Percentiles rank a stretch among this genome's conserved stretches.
phyloP scores from a whole-genome alignment of 2,797 vertebrate genomes.

The Malacoctenus gilli region DNA sequence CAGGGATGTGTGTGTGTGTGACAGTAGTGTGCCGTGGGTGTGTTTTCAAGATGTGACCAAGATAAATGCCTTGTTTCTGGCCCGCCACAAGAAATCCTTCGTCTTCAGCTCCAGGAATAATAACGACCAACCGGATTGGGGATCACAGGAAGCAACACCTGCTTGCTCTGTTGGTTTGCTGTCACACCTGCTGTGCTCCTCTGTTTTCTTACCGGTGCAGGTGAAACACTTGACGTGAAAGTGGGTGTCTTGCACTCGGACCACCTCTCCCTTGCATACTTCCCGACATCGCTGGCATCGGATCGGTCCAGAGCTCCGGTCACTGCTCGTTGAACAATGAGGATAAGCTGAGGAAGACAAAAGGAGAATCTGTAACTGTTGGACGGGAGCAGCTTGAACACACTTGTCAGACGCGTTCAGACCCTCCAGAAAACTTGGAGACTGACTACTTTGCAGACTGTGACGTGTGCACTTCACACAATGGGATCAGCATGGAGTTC shows the following conservation, averaged over 20 bases:
- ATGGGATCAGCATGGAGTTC: slow-evolving; percentile 52
- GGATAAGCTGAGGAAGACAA: slow-evolving; percentile 83
- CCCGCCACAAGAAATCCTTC: slow-evolving; percentile 17
- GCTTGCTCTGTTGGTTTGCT: no score
- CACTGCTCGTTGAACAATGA: slow-evolving; percentile 81
- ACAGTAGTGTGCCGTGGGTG: neutral
- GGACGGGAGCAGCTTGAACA: no score
- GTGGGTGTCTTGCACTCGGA: slow-evolving; percentile 94
- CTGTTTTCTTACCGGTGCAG: slow-evolving; percentile 90
- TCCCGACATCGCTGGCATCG: slow-evolving; percentile 95
- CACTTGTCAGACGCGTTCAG: no score
- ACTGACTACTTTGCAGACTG: slow-evolving; percentile 14
- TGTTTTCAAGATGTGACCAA: slow-evolving; percentile 17
- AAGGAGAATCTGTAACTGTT: no score
- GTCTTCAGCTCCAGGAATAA: no score
- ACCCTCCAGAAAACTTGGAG: neutral
- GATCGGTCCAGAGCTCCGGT: slow-evolving; percentile 85
- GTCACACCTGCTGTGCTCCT: no score
- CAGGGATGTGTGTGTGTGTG: slow-evolving; percentile 3
- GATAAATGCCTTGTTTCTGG: slow-evolving; percentile 22
- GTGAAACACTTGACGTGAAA: slow-evolving; percentile 99
- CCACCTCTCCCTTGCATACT: slow-evolving; percentile 96
- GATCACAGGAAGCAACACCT: slow-evolving; percentile 4
- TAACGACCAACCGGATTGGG: neutral
- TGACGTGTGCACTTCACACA: slow-evolving; percentile 40